Evolutionary conservation across 2,888 invertebrate species (phyloP), one percentile per base, ranked within the genome.

Genomic region (Leptarthrus brevirostris): DNA sequence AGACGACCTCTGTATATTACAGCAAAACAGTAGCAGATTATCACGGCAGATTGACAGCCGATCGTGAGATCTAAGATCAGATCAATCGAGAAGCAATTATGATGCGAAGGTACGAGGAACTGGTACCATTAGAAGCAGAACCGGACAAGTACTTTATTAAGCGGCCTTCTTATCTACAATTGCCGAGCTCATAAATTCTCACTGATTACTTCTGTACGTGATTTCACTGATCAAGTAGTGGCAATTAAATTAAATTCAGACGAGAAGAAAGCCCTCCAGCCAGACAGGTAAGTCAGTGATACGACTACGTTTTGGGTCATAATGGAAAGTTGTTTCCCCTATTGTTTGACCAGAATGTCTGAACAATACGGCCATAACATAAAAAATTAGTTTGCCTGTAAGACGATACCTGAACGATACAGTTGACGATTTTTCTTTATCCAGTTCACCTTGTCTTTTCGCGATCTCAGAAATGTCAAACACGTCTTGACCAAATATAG

Each of bases 251-350:
- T 66, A 47, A 47, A 49, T 49, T 20, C 66, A 22, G 47, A 30
- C 44, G 36, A 66, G 47, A 66, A 66, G 66, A 66, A 66, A 66
- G 66, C 49, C 66, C 44, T 66, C 24, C 14, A 24, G 66, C n/a
- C n/a, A n/a, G n/a, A n/a, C n/a, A n/a, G n/a, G n/a, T n/a, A n/a
- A n/a, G n/a, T n/a, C n/a, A 49, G 22, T 44, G 26, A 22, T 47
- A 44, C 66, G 26, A 61, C 30, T 66, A 66, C 66, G 47, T 66
- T 66, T 66, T 66, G 47, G 66, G 66, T 66, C 66, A 66, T 66
- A 66, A 66, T 66, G 66, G 66, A 66, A 66, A 66, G 66, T 66
- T 66, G 66, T 66, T 66, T 66, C 66, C 18, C 26, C 66, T 66
- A 66, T 66, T 66, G 66, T 66, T 49, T 30, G n/a, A 14, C 24